These are phyloP conservation scores for Megaleporinus macrocephalus DNA, from an alignment of 2,113 vertebrate genomes.

Conservation along the genomic window DNA sequence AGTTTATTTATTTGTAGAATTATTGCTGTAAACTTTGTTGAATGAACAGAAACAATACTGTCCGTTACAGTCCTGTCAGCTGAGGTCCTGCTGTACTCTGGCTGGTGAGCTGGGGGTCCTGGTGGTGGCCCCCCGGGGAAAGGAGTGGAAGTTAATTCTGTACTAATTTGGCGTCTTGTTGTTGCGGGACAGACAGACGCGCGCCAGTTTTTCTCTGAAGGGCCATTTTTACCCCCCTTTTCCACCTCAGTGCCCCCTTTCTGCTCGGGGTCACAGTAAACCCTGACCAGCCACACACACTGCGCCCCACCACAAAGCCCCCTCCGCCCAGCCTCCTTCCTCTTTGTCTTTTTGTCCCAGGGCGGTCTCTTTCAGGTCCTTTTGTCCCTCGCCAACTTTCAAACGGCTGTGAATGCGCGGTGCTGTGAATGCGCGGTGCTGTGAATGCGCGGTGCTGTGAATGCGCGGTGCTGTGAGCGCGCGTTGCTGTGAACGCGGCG, in stretches of 20 bases:
- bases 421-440: constrained; percentile 70
- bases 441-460: constrained; percentile 74
- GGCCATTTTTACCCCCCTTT: constrained; percentile 16
- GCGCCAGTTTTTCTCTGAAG: constrained; percentile 43
- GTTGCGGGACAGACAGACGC: constrained; percentile 41
- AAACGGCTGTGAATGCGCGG: constrained; percentile 69
- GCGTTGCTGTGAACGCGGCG: too few species aligned
- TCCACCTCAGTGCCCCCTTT: constrained; percentile 55
- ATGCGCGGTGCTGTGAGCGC: constrained; percentile 73
- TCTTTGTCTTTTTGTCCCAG: constrained; percentile 2
- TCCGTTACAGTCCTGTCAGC: background rate
- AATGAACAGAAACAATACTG: background rate
- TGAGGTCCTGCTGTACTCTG: background rate
- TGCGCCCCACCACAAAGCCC: background rate
- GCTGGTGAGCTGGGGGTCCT: background rate
- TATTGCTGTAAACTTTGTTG: background rate
- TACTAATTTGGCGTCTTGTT: constrained; percentile 50
- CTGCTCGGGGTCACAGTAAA: constrained; percentile 23
- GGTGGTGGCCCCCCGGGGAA: constrained; percentile 11
- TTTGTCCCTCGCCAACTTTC: constrained; percentile 72
- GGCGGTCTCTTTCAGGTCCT: constrained; percentile 35
- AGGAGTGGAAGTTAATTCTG: constrained; percentile 48
- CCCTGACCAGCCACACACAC: constrained; percentile 43
- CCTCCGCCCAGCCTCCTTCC: constrained; percentile 16
- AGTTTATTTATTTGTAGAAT: too few species aligned